Base-by-base conservation (phyloP, 1,140 invertebrate species). In the Lithobius niger region DNA sequence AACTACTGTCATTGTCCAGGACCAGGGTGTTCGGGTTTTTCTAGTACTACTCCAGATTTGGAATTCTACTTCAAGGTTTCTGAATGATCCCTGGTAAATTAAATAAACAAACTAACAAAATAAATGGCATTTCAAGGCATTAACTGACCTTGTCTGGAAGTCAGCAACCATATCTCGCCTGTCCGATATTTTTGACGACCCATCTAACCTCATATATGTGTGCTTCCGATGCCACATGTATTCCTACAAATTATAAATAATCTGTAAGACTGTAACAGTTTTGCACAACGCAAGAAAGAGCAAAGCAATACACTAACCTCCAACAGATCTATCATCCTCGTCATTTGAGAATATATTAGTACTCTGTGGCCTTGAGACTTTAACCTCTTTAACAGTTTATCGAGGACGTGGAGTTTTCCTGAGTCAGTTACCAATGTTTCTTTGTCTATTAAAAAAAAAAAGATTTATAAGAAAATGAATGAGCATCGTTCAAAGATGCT, bases 311-410 rank as follows among this genome's bases (percentile, higher is more conserved):
- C 19, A 45, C 43, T 70, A 69, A 93, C 92, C 79, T 96, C 91
- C 43, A 97, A 69, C 22, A 97, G 73, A 69, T 97, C 93, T 61
- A 97, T 88, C 89, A 96, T 94, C 68, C 88, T 85, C 0, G 89
- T 94, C 90, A 97, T 96, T 71, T 97, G 93, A 3, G 92, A 95
- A 70, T 96, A 98, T 62, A 97, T 90, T 4, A 97, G 76, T 0
- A 97, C 93, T 57, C 92, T 75, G 71, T 97, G 92, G 0, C 88
- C 88, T 59, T 84, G 80, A 55, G 83, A 79, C 63, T 95, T 91
- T 1, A 97, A 71, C 53, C 82, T 77, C 36, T 76, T 82, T 19
- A 98, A 69, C 42, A 97, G 72, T 22, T 78, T 79, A 65, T 97
- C 92, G 21, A 98, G 71, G 10, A 95, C 86, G 47, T 83, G 82